phyloP scores from a whole-genome alignment of 2,888 invertebrate species.

The Aspidapion aeneum region DNA sequence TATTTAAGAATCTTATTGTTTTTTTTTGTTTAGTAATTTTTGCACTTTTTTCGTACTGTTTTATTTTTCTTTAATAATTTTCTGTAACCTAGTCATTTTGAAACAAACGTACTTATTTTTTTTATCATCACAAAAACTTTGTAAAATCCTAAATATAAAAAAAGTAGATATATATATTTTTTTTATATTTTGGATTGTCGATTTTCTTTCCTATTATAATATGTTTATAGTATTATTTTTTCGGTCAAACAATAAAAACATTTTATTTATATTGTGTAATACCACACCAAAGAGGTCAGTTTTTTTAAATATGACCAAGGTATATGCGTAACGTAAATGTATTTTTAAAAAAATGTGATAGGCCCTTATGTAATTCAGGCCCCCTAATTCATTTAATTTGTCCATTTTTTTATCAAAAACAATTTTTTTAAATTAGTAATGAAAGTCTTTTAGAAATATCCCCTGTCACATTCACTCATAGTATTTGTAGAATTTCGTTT shows the following conservation, averaged over 20 bases:
- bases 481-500: conserved; percentile 47
- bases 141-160: neutral
- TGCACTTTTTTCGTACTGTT: neutral
- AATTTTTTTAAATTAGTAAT: conserved; percentile 5
- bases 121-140: neutral
- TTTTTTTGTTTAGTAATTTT: neutral
- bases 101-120: neutral
- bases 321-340: conserved; percentile 19
- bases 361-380: conserved; percentile 37
- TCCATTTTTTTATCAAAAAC: neutral
- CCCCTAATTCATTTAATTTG: conserved; percentile 29
- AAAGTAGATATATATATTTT: neutral
- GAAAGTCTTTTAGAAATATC: conserved; percentile 30
- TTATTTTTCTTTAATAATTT: neutral
- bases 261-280: conserved; percentile 49
- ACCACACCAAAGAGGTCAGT: conserved; percentile 49
- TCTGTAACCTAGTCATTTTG: neutral
- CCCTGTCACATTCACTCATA: conserved; percentile 51
- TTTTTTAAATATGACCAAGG: conserved; percentile 36
- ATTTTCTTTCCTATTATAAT: neutral
- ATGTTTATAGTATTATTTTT: neutral
- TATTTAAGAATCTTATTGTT: neutral
- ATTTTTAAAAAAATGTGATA: conserved; percentile 48
- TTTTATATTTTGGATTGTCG: neutral
- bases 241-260: conserved; percentile 20